Evolutionary conservation across 2,113 vertebrate species (phyloP), one percentile per base, ranked within the genome.

Genomic region (Conger conger): DNA sequence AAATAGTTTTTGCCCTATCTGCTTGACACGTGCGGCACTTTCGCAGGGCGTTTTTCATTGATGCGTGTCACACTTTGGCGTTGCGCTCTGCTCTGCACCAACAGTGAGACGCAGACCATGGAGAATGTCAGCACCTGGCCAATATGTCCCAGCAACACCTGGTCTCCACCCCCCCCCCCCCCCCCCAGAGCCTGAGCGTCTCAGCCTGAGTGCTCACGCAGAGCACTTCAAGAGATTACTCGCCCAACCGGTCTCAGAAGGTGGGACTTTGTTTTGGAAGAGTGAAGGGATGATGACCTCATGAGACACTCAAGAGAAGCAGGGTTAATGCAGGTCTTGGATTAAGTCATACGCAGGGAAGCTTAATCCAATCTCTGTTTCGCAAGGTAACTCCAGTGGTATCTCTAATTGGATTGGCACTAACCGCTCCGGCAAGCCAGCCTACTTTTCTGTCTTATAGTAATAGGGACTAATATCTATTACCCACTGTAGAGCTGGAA

Each of bases 321-420:
- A 0, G 68, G 68, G n/a, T 33, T 73, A 73, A 33, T 33, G 81
- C 54, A n/a, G 35, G 35, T 73, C 57, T n/a, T 20, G 18, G 35
- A 63, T 63, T 82, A 63, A 63, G 81, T 63, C 54, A 57, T 63
- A 33, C 27, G 36, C 36, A n/a, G 81, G 81, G 53, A 35, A 33
- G 35, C 53, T 82, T 57, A 63, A 82, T 82, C 81, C 18, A 37
- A 33, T 63, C 33, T 82, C 81, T 82, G 81, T 63, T 81, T 81
- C 50, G 30, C 45, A 63, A 82, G 57, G 60, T 40, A 40, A 63
- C 35, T 35, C 53, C 54, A 3, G 7, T 13, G 35, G 33, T 35
- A 82, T 35, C 38, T 37, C 38, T 82, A 73, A 68, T 40, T 82
- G 54, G 57, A 38, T 73, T 82, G 81, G 20, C 60, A 23, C 50